Conservation (phyloP, 2,797 vertebrate species). For the Tragelaphus eurycerus region DNA sequence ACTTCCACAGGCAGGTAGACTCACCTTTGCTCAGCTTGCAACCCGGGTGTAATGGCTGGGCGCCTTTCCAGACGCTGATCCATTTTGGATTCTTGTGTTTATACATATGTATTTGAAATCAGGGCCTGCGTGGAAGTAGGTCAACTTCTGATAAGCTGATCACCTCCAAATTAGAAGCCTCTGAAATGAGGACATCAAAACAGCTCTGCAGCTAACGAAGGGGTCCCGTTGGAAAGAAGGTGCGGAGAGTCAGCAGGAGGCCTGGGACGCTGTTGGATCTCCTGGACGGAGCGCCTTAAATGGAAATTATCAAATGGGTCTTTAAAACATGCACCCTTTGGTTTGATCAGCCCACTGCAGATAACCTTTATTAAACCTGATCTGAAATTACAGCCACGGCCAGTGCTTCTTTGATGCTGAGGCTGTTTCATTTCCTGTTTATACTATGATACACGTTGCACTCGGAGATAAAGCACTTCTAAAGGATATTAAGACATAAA, state of each 20-base stretch:
- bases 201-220: slow-evolving; percentile 89
- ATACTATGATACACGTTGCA: slow-evolving; percentile 92
- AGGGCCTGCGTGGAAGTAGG: slow-evolving; percentile 75
- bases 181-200: slow-evolving; percentile 91
- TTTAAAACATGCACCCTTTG: slow-evolving; percentile 89
- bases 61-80: slow-evolving; percentile 13
- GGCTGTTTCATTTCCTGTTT: slow-evolving; percentile 93
- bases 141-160: slow-evolving; percentile 77
- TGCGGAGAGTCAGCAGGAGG: slow-evolving; percentile 83
- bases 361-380: slow-evolving; percentile 98
- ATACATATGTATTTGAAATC: slow-evolving; percentile 26
- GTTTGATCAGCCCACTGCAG: slow-evolving; percentile 92
- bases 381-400: slow-evolving; percentile 92
- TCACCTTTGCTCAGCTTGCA: not conserved
- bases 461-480: slow-evolving; percentile 96
- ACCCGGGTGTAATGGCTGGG: not conserved
- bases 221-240: slow-evolving; percentile 85
- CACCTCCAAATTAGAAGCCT: slow-evolving; percentile 86
- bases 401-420: slow-evolving; percentile 90
- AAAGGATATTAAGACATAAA: slow-evolving; percentile 96
- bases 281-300: slow-evolving; percentile 93
- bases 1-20: not conserved
- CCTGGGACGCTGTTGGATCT: slow-evolving; percentile 86
- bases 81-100: slow-evolving; percentile 27
- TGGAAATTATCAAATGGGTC: slow-evolving; percentile 90